phyloP scores from a whole-genome alignment of 1,140 invertebrate genomes.

The Myzus persicae region DNA sequence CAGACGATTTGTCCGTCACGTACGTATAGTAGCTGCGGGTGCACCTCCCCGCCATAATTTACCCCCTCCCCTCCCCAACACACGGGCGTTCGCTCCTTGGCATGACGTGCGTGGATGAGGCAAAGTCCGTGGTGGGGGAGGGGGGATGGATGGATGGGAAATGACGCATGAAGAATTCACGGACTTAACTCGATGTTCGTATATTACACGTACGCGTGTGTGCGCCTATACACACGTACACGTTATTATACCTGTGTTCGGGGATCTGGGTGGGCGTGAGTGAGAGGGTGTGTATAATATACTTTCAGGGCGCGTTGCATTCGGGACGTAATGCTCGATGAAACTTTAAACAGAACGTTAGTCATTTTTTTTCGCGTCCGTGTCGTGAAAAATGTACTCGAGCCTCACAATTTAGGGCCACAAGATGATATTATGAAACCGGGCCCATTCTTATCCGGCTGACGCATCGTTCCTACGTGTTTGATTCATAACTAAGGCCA shows the following conservation, averaged over 20 bases:
- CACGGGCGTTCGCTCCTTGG: neutral
- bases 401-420: too few species aligned
- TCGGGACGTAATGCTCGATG: conserved; percentile 7
- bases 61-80: too few species aligned
- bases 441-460: neutral
- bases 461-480: neutral
- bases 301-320: neutral
- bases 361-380: conserved; percentile 10
- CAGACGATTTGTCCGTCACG: neutral
- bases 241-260: neutral
- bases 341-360: conserved; percentile 50
- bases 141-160: neutral
- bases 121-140: neutral
- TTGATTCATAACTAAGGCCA: neutral
- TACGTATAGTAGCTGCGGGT: neutral
- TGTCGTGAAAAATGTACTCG: neutral
- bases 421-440: too few species aligned
- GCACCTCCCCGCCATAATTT: too few species aligned
- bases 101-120: neutral
- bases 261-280: neutral
- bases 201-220: neutral
- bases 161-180: conserved; percentile 45
- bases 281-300: too few species aligned
- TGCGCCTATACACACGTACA: neutral
- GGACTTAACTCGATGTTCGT: conserved; percentile 2